phyloP scores from a whole-genome alignment of 2,797 vertebrate genomes.

The Columba guinea region DNA sequence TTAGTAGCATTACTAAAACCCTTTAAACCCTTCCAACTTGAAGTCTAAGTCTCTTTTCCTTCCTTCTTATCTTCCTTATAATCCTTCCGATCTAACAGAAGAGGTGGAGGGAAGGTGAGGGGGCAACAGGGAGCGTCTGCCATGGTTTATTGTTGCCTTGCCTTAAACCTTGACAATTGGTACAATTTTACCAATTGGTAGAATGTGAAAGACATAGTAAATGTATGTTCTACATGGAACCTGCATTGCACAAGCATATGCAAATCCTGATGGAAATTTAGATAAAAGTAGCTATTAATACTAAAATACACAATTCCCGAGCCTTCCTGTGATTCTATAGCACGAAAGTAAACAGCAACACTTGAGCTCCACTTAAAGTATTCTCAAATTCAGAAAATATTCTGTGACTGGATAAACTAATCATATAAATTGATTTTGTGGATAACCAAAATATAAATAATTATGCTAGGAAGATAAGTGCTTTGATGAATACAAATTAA shows the following conservation, averaged over 20 bases:
- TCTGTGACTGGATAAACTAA: neutral
- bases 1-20: too few relatives aligned
- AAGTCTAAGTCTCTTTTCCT: too few relatives aligned
- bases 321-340: neutral
- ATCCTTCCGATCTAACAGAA: too few relatives aligned
- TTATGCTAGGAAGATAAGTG: neutral
- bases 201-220: neutral
- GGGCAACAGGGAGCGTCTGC: too few relatives aligned
- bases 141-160: too few relatives aligned
- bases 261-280: neutral
- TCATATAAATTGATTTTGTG: neutral
- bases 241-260: neutral
- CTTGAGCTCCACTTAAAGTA: neutral
- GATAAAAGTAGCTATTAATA: neutral
- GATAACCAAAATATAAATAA: neutral
- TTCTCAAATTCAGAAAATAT: neutral
- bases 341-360: neutral
- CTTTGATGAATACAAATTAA: neutral
- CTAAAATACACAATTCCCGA: neutral
- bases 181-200: neutral
- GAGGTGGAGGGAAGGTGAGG: too few relatives aligned
- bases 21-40: too few relatives aligned
- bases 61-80: too few relatives aligned
- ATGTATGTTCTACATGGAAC: rapidly evolving
- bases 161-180: too few relatives aligned